A percentile compares a stretch with the other conserved stretches of the same genome.
Evolutionary conservation across 1,140 invertebrate genomes (phyloP).

Genomic region (Ostrea edulis): DNA sequence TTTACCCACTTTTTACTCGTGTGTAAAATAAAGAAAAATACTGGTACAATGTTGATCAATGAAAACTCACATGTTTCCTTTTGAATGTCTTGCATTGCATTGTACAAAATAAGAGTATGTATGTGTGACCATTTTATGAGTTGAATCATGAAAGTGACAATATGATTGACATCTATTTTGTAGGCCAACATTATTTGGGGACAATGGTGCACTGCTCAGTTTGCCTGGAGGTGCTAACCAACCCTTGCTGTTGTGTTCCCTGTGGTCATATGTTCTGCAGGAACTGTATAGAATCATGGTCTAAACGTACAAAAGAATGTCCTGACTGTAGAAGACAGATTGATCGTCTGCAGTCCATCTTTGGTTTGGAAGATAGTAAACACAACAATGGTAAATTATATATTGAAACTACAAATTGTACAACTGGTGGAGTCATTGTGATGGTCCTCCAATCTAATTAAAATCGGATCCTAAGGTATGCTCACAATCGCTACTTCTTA

Average conservation of each 20-base stretch:
- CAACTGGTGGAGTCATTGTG: no score
- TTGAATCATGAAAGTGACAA: not conserved
- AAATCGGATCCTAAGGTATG: no score
- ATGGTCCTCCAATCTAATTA: no score
- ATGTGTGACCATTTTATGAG: not conserved
- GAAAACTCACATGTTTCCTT: no score
- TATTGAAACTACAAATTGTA: not conserved
- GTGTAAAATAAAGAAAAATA: no score
- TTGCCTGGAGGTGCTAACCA: not conserved
- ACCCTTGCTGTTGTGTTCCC: not conserved
- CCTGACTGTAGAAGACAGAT: not conserved
- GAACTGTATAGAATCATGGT: conserved; percentile 8
- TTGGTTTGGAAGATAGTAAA: not conserved
- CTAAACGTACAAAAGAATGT: not conserved
- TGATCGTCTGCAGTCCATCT: not conserved
- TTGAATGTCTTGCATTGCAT: no score
- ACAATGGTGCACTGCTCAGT: not conserved
- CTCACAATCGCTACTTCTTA: no score
- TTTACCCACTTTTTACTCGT: no score
- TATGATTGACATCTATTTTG: not conserved
- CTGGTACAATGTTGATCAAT: no score
- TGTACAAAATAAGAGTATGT: no score
- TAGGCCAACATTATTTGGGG: not conserved
- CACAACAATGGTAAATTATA: not conserved
- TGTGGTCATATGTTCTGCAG: conserved; percentile 12